Conservation (phyloP, 2,113 vertebrate species). For the Orycteropus afer region DNA sequence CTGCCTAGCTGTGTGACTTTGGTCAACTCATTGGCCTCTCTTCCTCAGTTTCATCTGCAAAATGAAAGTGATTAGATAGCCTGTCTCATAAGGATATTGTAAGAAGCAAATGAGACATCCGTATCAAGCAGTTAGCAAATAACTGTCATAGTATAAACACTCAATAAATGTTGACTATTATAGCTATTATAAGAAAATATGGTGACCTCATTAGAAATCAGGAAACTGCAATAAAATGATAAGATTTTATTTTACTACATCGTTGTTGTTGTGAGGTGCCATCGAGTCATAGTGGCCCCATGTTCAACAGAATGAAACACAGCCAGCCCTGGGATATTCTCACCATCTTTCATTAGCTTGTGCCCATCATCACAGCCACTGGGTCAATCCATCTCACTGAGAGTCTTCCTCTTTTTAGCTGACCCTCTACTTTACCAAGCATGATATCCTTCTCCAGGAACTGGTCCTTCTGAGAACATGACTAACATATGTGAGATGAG, state of each 20-base stretch:
- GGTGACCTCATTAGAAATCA: neutral
- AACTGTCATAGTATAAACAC: neutral
- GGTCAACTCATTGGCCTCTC: neutral
- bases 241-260: constrained; percentile 18
- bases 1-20: neutral
- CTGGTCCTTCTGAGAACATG: too few relatives aligned
- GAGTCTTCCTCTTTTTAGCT: too few relatives aligned
- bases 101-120: neutral
- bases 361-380: too few relatives aligned
- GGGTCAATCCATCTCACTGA: too few relatives aligned
- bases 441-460: too few relatives aligned
- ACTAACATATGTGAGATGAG: too few relatives aligned
- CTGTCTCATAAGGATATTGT: neutral
- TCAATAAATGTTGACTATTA: neutral
- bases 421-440: too few relatives aligned
- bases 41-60: constrained; percentile 34
- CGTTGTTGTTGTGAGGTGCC: too few relatives aligned
- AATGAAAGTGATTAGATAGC: neutral
- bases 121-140: neutral
- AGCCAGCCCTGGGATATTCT: too few relatives aligned
- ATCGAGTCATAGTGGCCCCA: too few relatives aligned
- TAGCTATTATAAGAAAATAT: neutral
- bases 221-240: neutral
- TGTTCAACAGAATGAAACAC: too few relatives aligned
- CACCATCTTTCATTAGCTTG: too few relatives aligned